Base-by-base conservation (phyloP, 2,797 vertebrate species). In the Parauchenoglanis ngamensis region DNA sequence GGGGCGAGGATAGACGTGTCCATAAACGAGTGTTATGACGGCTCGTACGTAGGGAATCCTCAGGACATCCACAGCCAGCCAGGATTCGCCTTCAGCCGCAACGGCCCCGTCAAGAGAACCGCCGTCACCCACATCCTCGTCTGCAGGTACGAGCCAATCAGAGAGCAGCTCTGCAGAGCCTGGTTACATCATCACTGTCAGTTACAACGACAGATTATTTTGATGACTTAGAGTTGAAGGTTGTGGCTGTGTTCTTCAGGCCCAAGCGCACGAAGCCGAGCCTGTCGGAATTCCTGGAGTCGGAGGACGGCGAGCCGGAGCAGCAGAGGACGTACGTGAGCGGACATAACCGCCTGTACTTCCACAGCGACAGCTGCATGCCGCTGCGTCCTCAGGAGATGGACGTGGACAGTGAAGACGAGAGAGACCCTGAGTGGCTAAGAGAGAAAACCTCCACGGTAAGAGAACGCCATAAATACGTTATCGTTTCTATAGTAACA, bases 31-130 rank as follows among this genome's bases (percentile, higher is more conserved):
- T 98, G 98, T 93, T 99, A 99, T 0, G 98, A 99, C 56, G 98
- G 98, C 91, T 99, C 98, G 5, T 99, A 99, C 25, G 98, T 98
- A 23, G 98, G 98, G 70, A 99, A 99, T 92, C 98, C 98, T 89
- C 98, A 99, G 96, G 98, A 99, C 94, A 99, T 99, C 93, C 98
- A 99, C 95, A 98, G 98, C 72, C 98, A 99, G 67, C 98, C 98
- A 0, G 98, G 98, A 65, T 99, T 99, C 85, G 98, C 98, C 92
- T 99, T 99, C 94, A 99, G 98, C 93, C 96, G 98, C 88, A 99
- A 99, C 0, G 98, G 98, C 40, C 98, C 98, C 0, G 98, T 99
- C 84, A 99, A 99, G 89, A 97, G 98, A 92, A 99, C 98, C 0
- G 96, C 98, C 0, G 98, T 99, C 84, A 99, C 98, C 70, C 98